These are phyloP conservation scores for Pachypsylla venusta DNA, from an alignment of 1,140 invertebrate species.

Conservation along the genomic window DNA sequence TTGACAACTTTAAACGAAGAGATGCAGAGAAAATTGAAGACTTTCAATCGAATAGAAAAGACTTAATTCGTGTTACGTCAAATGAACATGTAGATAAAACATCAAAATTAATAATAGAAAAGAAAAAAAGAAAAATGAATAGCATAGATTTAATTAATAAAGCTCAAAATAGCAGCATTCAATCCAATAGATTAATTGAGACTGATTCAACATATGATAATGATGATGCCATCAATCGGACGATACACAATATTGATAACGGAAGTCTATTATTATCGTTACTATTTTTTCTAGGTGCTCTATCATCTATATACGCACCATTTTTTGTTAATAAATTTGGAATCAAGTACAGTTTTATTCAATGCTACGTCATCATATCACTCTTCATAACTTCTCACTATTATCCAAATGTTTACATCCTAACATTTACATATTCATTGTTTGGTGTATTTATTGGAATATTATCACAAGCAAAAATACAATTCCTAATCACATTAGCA, in stretches of 20 bases:
- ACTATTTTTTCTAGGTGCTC: conserved; percentile 37
- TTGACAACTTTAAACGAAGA: too few species aligned
- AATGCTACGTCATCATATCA: conserved; percentile 35
- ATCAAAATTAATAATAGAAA: too few species aligned
- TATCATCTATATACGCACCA: conserved; percentile 37
- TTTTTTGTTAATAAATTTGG: conserved; percentile 38
- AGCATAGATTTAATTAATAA: too few species aligned
- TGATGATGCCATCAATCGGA: conserved; percentile 21
- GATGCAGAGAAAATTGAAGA: too few species aligned
- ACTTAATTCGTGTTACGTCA: too few species aligned
- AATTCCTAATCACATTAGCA: conserved; percentile 41
- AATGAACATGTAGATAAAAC: too few species aligned
- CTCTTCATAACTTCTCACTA: conserved; percentile 41
- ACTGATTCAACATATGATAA: too few species aligned
- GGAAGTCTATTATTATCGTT: conserved; percentile 39
- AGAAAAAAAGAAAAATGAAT: too few species aligned
- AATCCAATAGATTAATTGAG: too few species aligned
- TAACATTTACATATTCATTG: conserved; percentile 41
- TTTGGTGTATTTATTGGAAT: conserved; percentile 40
- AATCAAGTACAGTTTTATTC: conserved; percentile 35
- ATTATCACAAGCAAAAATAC: conserved; percentile 37
- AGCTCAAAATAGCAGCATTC: too few species aligned
- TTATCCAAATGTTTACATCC: conserved; percentile 42
- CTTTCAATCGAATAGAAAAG: too few species aligned
- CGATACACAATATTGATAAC: conserved; percentile 28